These are phyloP conservation scores for Busseola fusca DNA, from an alignment of 2,888 invertebrate genomes.

Conservation along the genomic window DNA sequence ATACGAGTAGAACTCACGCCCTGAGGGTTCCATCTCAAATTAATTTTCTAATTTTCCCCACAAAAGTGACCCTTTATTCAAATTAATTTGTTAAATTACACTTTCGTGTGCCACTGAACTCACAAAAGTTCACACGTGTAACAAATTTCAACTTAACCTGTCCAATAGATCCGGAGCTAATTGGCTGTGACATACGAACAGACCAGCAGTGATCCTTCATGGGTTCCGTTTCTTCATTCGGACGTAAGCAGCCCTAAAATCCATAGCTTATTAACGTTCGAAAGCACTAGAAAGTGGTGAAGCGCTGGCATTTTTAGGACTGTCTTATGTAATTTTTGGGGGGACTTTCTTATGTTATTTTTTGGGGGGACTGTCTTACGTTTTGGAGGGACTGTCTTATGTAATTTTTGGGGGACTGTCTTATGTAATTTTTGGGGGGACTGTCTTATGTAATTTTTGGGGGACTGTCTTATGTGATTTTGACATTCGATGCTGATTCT, in stretches of 20 bases:
- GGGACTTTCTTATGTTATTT: too few species aligned
- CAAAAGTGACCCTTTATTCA: neutral
- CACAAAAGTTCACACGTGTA: neutral
- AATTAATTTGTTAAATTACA: neutral
- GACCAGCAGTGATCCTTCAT: neutral
- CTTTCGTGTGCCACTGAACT: neutral
- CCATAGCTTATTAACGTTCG: neutral
- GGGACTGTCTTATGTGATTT: too few species aligned
- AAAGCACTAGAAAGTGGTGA: too few species aligned
- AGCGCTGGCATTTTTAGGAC: too few species aligned
- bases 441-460: too few species aligned
- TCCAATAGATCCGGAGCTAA: neutral
- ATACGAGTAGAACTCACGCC: neutral
- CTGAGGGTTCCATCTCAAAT: neutral
- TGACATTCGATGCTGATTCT: too few species aligned
- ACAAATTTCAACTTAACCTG: neutral
- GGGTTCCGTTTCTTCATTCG: neutral
- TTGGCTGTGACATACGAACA: neutral
- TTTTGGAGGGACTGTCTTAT: too few species aligned
- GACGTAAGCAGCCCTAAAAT: neutral
- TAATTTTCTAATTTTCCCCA: neutral
- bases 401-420: too few species aligned
- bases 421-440: too few species aligned
- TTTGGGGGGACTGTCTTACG: too few species aligned
- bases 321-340: too few species aligned